Conservation (phyloP, 2,797 vertebrate species). For the Heterohyrax brucei region DNA sequence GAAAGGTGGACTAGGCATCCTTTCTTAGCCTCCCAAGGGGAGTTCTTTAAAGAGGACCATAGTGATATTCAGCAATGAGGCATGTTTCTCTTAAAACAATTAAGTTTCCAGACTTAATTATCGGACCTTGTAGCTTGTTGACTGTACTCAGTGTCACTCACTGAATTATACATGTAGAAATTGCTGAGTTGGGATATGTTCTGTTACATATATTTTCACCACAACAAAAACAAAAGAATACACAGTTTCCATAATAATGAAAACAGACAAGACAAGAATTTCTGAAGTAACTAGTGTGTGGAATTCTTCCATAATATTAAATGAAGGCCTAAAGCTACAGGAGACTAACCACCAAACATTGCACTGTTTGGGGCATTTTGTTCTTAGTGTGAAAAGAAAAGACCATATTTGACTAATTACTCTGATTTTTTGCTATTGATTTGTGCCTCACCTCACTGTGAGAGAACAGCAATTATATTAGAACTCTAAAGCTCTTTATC, state of each 20-base stretch:
- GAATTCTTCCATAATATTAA: conserved; percentile 24
- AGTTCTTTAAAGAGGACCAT: too few species aligned
- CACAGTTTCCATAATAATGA: background rate
- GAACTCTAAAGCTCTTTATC: conserved; percentile 64
- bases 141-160: background rate
- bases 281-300: background rate
- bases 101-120: too few species aligned
- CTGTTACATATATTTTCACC: background rate
- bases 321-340: conserved; percentile 14
- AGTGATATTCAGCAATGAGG: too few species aligned
- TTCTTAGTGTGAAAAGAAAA: conserved; percentile 12
- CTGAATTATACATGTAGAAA: background rate
- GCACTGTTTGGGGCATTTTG: background rate
- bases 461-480: conserved; percentile 69
- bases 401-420: background rate
- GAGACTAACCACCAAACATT: background rate
- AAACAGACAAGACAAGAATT: background rate
- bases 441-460: background rate
- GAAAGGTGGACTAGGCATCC: too few species aligned
- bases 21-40: too few species aligned
- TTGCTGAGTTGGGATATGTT: background rate
- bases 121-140: too few species aligned
- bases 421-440: background rate
- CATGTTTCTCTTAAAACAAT: too few species aligned
- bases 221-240: background rate